These are phyloP conservation scores for Drosophila ochracea DNA, from an alignment of 2,888 invertebrate species.

Conservation along the genomic window DNA sequence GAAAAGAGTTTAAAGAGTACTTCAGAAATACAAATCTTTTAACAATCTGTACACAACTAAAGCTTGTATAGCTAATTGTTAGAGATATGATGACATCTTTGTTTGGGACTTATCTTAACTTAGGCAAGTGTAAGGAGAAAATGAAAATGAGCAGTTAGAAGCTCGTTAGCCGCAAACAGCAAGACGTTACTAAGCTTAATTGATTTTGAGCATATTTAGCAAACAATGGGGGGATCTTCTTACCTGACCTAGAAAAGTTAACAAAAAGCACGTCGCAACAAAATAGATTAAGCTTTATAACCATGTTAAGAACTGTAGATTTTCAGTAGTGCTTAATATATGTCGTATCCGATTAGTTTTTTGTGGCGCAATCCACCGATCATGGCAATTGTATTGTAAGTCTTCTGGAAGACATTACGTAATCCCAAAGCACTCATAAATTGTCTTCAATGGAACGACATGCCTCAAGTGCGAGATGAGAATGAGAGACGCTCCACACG, in stretches of 20 bases:
- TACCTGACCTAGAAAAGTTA: slow-evolving; percentile 1
- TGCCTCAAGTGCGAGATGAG: slow-evolving; percentile 42
- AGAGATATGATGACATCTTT: not conserved
- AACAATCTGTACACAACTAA: slow-evolving; percentile 7
- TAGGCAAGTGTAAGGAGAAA: not conserved
- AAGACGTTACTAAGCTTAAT: not conserved
- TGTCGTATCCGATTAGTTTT: not conserved
- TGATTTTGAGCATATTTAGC: not conserved
- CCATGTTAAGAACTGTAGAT: not conserved
- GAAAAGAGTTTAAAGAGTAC: not conserved
- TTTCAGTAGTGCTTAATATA: not conserved
- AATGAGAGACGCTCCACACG: slow-evolving; percentile 23
- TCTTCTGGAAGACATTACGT: slow-evolving; percentile 17
- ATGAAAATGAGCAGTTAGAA: slow-evolving; percentile 26
- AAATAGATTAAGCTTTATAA: not conserved
- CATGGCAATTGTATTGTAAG: not conserved
- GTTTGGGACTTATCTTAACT: not conserved
- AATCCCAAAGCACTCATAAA: slow-evolving; percentile 42
- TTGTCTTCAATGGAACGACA: slow-evolving; percentile 40
- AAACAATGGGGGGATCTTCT: not conserved
- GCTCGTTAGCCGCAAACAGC: slow-evolving; percentile 32
- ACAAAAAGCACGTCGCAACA: not conserved
- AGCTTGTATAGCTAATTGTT: not conserved
- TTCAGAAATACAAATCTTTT: not conserved
- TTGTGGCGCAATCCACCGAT: not conserved